Conservation (phyloP, 2,888 invertebrate genomes). For the Drepanosiphum platanoidis region DNA sequence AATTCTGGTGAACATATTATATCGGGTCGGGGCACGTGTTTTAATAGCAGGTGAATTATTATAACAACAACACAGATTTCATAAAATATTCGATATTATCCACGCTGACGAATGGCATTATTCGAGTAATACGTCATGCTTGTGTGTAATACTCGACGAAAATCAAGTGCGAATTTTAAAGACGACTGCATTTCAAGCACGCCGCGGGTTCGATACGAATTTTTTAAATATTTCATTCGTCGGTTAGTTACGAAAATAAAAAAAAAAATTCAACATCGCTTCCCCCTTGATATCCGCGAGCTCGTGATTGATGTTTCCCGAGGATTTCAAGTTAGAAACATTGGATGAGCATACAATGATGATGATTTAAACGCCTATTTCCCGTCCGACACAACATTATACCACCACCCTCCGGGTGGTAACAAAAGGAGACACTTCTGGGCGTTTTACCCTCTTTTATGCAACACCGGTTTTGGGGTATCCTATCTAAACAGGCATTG, state of each 20-base stretch:
- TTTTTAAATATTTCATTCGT: background rate
- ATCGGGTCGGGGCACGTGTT: too few species aligned
- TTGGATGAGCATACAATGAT: slow-evolving; percentile 17
- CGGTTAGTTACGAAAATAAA: background rate
- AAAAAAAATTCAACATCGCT: background rate
- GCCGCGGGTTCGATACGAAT: background rate
- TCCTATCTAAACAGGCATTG: slow-evolving; percentile 48
- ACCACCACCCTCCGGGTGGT: background rate
- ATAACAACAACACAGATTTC: too few species aligned
- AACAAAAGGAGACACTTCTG: slow-evolving; percentile 48
- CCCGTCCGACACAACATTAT: slow-evolving; percentile 3
- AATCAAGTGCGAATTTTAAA: background rate
- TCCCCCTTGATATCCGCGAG: background rate
- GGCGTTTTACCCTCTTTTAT: slow-evolving; percentile 49
- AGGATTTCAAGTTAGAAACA: background rate
- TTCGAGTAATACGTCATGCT: too few species aligned
- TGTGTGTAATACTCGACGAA: too few species aligned
- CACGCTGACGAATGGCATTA: too few species aligned
- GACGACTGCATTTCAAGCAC: background rate
- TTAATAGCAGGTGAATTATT: too few species aligned
- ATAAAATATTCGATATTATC: too few species aligned
- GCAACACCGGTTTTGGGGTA: slow-evolving; percentile 23
- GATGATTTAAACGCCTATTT: slow-evolving; percentile 48
- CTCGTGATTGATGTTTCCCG: slow-evolving; percentile 13
- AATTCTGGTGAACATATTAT: too few species aligned